These are phyloP conservation scores for Orbicella faveolata DNA, from an alignment of 64 coral and sea anemone genomes.

Conservation along the genomic window DNA sequence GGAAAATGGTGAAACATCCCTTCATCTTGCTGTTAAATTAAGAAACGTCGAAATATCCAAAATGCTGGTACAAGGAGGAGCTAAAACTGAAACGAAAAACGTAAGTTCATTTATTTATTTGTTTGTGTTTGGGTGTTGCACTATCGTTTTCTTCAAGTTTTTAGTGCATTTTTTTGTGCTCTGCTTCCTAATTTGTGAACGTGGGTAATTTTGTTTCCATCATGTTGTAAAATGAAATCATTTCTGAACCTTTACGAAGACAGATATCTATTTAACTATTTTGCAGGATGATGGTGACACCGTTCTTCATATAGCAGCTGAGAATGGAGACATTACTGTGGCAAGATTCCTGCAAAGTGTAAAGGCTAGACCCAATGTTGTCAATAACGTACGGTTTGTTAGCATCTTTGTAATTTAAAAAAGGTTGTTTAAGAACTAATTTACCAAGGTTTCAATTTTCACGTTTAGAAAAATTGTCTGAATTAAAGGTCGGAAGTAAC, in stretches of 20 bases:
- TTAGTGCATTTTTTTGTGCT: too few relatives aligned
- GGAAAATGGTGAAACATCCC: constrained; percentile 65
- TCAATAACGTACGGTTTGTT: constrained; percentile 20
- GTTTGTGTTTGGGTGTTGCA: not conserved
- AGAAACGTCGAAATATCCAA: constrained; percentile 61
- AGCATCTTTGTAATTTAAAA: not conserved
- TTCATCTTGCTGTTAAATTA: constrained; percentile 59
- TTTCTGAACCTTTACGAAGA: too few relatives aligned
- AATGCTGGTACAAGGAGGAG: constrained; percentile 58
- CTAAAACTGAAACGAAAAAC: constrained; percentile 76
- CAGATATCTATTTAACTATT: not conserved
- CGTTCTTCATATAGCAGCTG: constrained; percentile 43
- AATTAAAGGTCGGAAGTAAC: too few relatives aligned
- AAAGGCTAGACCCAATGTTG: constrained; percentile 22
- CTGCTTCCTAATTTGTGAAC: too few relatives aligned
- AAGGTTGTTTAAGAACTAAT: not conserved
- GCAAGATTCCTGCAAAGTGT: constrained; percentile 3
- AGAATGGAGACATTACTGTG: constrained; percentile 24
- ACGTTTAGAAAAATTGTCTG: not conserved
- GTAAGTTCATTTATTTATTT: constrained; percentile 30
- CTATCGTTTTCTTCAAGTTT: too few relatives aligned
- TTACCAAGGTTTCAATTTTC: not conserved
- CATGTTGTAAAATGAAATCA: not conserved
- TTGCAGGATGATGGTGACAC: constrained; percentile 33
- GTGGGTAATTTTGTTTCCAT: not conserved